A percentile compares a stretch with the other conserved stretches of the same genome.
Conservation (phyloP, 2,888 invertebrate genomes). For the Mesorhabditis spiculigera region DNA sequence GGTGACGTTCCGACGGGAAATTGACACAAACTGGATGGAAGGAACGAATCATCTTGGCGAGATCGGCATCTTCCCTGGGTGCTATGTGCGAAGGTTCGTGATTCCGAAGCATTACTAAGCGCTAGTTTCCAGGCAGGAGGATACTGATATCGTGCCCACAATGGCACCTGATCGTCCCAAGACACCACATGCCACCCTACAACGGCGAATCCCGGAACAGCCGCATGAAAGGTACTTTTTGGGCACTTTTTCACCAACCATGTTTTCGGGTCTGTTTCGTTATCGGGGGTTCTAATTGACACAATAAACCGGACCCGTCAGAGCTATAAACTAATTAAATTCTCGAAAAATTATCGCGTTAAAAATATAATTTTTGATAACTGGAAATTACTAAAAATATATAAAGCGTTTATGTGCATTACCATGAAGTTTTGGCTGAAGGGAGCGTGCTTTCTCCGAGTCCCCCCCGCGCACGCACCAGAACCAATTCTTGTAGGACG, state of each 20-base stretch:
- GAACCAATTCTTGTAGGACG: neutral
- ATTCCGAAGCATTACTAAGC: neutral
- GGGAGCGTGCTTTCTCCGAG: too few relatives aligned
- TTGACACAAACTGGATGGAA: slow-evolving; percentile 51
- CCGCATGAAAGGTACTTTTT: neutral
- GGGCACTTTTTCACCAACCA: too few relatives aligned
- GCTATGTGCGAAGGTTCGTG: slow-evolving; percentile 35
- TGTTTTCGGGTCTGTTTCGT: too few relatives aligned
- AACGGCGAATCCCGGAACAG: neutral
- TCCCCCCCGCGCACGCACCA: too few relatives aligned
- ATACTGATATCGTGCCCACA: neutral
- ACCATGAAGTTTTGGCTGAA: too few relatives aligned
- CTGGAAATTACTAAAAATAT: too few relatives aligned
- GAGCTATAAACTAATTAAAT: too few relatives aligned
- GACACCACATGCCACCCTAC: slow-evolving; percentile 24
- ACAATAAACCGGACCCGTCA: too few relatives aligned
- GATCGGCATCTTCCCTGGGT: slow-evolving; percentile 50
- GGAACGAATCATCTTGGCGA: slow-evolving; percentile 45
- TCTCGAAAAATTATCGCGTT: too few relatives aligned
- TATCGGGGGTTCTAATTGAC: too few relatives aligned
- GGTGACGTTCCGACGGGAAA: slow-evolving; percentile 33
- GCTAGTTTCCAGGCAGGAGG: neutral
- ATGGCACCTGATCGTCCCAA: slow-evolving; percentile 35
- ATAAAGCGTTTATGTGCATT: too few relatives aligned
- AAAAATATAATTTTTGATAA: too few relatives aligned